A percentile compares a stretch with the other conserved stretches of the same genome.
Evolutionary conservation across 2,113 vertebrate genomes (phyloP).

Genomic region (Dolichallabes microphthalmus): DNA sequence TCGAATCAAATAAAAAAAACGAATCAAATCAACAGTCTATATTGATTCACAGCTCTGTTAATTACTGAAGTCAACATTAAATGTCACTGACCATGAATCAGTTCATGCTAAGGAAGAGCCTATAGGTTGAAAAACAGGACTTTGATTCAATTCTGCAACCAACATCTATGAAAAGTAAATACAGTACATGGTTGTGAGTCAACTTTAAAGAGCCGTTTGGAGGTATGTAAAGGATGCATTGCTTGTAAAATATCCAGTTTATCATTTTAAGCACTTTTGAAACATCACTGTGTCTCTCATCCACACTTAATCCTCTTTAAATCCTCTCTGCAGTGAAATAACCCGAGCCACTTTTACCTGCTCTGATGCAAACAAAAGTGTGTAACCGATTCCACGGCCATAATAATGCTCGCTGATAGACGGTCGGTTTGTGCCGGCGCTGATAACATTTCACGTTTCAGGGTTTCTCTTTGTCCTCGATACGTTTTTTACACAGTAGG

Average conservation of each 20-base stretch:
- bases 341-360: too few relatives aligned
- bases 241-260: neutral
- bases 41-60: neutral
- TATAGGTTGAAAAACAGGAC: neutral
- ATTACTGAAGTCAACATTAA: neutral
- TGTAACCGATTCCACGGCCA: constrained; percentile 1
- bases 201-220: neutral
- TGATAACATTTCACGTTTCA: constrained; percentile 15
- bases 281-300: neutral
- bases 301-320: neutral
- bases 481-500: neutral
- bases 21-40: too few relatives aligned
- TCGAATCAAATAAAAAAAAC: too few relatives aligned
- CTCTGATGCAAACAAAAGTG: constrained; percentile 10
- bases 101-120: neutral
- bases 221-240: neutral
- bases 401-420: neutral
- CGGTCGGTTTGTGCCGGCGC: neutral
- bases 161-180: too few relatives aligned
- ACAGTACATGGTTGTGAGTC: neutral
- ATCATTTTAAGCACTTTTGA: neutral
- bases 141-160: neutral
- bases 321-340: neutral
- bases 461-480: neutral
- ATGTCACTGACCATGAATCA: neutral